Evolutionary conservation across 2,888 invertebrate genomes (phyloP).

Genomic region (Tachina grossa): DNA sequence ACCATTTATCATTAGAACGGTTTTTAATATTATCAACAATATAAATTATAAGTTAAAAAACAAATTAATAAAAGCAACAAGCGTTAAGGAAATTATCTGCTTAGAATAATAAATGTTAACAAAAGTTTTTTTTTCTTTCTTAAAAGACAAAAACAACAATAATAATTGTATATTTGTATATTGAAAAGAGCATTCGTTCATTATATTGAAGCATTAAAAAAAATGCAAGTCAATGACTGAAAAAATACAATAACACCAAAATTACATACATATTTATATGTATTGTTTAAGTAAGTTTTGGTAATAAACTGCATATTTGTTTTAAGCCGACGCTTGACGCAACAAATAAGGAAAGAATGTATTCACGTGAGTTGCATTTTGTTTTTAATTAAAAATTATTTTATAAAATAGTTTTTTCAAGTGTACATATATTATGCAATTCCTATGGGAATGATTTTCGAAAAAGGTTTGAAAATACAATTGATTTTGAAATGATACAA

Average conservation of each 20-base stretch:
- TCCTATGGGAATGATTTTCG: background rate
- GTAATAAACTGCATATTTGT: slow-evolving; percentile 29
- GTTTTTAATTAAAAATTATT: slow-evolving; percentile 1
- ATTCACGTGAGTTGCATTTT: background rate
- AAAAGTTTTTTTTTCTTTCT: background rate
- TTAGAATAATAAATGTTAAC: slow-evolving; percentile 50
- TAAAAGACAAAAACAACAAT: slow-evolving; percentile 10
- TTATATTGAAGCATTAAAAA: slow-evolving; percentile 12
- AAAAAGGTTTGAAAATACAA: background rate
- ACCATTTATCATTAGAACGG: slow-evolving; percentile 7
- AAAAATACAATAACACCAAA: slow-evolving; percentile 27
- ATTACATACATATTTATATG: background rate
- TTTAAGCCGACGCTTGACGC: background rate
- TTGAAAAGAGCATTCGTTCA: background rate
- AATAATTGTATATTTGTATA: slow-evolving; percentile 8
- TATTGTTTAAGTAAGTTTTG: slow-evolving; percentile 28
- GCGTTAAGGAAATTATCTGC: slow-evolving; percentile 22
- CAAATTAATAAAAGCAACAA: slow-evolving; percentile 2
- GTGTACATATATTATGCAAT: slow-evolving; percentile 28
- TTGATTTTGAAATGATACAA: background rate
- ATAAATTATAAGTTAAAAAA: slow-evolving; percentile 8
- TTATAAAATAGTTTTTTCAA: background rate
- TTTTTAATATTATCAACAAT: background rate
- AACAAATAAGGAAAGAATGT: slow-evolving; percentile 19
- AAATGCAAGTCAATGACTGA: slow-evolving; percentile 58